phyloP scores from a whole-genome alignment of 2,113 vertebrate species.

The Microcebus griseorufus region DNA sequence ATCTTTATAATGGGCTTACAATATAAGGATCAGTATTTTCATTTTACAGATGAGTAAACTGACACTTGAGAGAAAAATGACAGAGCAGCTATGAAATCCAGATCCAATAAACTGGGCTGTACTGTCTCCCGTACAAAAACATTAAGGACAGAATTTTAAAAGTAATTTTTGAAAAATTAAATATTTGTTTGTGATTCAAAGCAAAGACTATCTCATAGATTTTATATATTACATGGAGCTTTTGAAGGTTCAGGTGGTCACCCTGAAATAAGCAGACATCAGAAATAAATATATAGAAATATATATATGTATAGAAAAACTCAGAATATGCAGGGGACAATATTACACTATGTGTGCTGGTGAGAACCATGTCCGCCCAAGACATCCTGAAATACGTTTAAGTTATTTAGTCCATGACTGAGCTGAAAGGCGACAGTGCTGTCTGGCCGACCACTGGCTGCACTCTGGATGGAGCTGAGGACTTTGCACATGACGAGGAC shows the following conservation, averaged over 20 bases:
- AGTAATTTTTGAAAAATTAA: slow-evolving; percentile 7
- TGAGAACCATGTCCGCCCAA: background rate
- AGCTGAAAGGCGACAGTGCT: background rate
- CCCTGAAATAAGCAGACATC: background rate
- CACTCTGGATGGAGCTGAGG: accelerated
- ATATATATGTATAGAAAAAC: slow-evolving; percentile 5
- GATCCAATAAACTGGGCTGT: background rate
- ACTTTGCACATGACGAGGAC: background rate
- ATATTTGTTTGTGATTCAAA: background rate
- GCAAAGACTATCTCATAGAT: background rate
- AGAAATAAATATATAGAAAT: background rate
- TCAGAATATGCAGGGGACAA: background rate
- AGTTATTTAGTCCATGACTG: background rate
- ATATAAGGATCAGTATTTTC: background rate
- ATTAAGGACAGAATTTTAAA: background rate
- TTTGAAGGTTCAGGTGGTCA: background rate
- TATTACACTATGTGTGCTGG: background rate
- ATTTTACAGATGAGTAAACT: background rate
- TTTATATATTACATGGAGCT: background rate
- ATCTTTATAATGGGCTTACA: background rate
- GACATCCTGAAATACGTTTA: background rate
- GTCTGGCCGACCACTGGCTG: background rate
- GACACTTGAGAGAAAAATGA: background rate
- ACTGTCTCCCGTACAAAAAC: background rate
- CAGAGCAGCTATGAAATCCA: background rate